Evolutionary conservation across 2,113 vertebrate species (phyloP).

Genomic region (Neoarius graeffei): DNA sequence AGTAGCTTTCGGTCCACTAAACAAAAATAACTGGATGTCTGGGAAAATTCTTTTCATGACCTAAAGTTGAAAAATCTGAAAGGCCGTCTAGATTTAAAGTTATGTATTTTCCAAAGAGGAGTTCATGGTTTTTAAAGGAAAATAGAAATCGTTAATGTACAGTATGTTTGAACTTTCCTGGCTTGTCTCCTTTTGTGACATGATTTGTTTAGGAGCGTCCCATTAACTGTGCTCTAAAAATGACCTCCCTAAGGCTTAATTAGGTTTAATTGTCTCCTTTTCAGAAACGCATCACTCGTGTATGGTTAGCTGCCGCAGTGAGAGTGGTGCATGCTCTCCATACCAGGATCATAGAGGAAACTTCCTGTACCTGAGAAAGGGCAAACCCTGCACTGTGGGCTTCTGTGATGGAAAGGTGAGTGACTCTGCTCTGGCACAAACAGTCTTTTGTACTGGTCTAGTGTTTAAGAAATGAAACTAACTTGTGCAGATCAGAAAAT

Average conservation of each 20-base stretch:
- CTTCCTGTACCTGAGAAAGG: slow-evolving; percentile 87
- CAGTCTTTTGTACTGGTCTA: not conserved
- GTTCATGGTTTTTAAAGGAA: not conserved
- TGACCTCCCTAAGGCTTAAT: not conserved
- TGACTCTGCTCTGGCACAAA: slow-evolving; percentile 4
- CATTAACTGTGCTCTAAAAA: not conserved
- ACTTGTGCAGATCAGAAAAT: not conserved
- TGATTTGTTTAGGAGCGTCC: not conserved
- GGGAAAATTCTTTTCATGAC: no score
- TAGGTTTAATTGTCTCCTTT: not conserved
- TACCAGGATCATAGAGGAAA: slow-evolving; percentile 61
- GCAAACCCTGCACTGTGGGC: slow-evolving; percentile 94
- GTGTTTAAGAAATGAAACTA: not conserved
- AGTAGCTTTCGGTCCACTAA: no score
- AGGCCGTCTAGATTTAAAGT: no score
- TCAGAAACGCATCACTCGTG: slow-evolving; percentile 87
- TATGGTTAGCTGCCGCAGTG: slow-evolving; percentile 86
- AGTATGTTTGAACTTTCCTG: not conserved
- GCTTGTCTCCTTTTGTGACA: not conserved
- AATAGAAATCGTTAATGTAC: not conserved
- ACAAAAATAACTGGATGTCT: no score
- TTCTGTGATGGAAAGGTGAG: slow-evolving; percentile 91
- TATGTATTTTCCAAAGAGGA: not conserved
- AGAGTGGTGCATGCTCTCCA: slow-evolving; percentile 73
- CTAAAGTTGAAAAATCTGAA: no score